A percentile compares a stretch with the other conserved stretches of the same genome.
Conservation (phyloP, 2,888 invertebrate genomes). For the Amphipoea lucens region DNA sequence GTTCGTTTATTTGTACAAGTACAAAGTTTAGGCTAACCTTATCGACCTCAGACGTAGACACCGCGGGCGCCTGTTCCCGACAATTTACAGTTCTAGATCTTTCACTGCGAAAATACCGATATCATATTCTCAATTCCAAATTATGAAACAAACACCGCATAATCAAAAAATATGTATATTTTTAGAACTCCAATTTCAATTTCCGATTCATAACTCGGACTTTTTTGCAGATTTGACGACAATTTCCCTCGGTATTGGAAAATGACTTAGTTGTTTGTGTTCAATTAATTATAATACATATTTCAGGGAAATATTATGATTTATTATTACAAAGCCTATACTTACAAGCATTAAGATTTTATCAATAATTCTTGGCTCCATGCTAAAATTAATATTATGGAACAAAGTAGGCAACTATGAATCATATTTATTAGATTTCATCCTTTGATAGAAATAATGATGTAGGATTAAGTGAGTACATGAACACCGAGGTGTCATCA, state of each 20-base stretch:
- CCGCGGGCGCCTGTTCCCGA: slow-evolving; percentile 30
- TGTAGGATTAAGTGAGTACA: slow-evolving; percentile 40
- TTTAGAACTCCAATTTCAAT: slow-evolving; percentile 20
- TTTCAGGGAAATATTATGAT: not conserved
- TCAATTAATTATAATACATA: not conserved
- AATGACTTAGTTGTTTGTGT: slow-evolving; percentile 8
- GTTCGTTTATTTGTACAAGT: slow-evolving; percentile 58
- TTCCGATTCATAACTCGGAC: not conserved
- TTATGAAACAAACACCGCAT: not conserved
- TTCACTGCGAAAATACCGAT: slow-evolving; percentile 23
- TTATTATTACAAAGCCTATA: not conserved
- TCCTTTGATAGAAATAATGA: slow-evolving; percentile 46
- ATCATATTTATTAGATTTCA: slow-evolving; percentile 56
- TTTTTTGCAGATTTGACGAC: not conserved
- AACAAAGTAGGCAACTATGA: slow-evolving; percentile 40
- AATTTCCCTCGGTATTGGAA: not conserved
- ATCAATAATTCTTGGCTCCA: slow-evolving; percentile 35
- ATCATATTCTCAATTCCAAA: slow-evolving; percentile 16
- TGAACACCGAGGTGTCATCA: slow-evolving; percentile 46
- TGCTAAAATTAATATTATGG: slow-evolving; percentile 20
- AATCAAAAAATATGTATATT: not conserved
- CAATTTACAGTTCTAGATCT: slow-evolving; percentile 16
- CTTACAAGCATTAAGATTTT: slow-evolving; percentile 21
- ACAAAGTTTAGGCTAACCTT: slow-evolving; percentile 53
- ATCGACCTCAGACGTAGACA: slow-evolving; percentile 45